Evolutionary conservation across 2,797 vertebrate genomes (phyloP).

Genomic region (Ptychobarbus kaznakovi): DNA sequence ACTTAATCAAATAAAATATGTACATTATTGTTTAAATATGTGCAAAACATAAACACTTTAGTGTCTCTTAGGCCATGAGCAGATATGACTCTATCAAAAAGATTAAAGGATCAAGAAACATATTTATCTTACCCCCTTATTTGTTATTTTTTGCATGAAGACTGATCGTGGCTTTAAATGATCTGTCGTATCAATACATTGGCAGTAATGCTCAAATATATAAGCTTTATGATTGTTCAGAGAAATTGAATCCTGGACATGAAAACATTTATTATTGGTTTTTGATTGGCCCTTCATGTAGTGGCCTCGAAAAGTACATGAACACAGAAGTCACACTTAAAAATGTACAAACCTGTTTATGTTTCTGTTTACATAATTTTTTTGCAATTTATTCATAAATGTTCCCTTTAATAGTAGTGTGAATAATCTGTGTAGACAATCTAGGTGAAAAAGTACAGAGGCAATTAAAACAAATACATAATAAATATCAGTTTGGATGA

Average conservation of each 20-base stretch:
- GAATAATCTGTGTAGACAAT: background rate
- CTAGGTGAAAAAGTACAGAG: background rate
- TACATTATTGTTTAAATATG: background rate
- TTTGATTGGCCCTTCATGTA: background rate
- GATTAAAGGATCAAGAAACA: constrained; percentile 1
- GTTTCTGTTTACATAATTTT: background rate
- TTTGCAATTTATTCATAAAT: constrained; percentile 9
- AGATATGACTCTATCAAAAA: constrained; percentile 2
- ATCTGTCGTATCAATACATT: background rate
- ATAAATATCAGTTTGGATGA: background rate
- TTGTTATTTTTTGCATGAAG: constrained; percentile 26
- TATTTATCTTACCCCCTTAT: background rate
- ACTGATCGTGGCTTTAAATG: constrained; percentile 23
- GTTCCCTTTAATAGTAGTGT: background rate
- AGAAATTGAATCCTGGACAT: constrained; percentile 3
- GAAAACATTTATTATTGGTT: constrained; percentile 14
- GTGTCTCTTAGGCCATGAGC: background rate
- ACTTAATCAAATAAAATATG: background rate
- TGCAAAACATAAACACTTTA: constrained; percentile 11
- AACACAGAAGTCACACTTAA: background rate
- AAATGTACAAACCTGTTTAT: background rate
- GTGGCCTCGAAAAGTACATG: background rate
- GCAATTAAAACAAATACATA: constrained; percentile 4
- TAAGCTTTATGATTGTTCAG: constrained; percentile 13
- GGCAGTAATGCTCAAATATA: constrained; percentile 22